phyloP scores from a whole-genome alignment of 2,888 invertebrate species.

The Pecten maximus region DNA sequence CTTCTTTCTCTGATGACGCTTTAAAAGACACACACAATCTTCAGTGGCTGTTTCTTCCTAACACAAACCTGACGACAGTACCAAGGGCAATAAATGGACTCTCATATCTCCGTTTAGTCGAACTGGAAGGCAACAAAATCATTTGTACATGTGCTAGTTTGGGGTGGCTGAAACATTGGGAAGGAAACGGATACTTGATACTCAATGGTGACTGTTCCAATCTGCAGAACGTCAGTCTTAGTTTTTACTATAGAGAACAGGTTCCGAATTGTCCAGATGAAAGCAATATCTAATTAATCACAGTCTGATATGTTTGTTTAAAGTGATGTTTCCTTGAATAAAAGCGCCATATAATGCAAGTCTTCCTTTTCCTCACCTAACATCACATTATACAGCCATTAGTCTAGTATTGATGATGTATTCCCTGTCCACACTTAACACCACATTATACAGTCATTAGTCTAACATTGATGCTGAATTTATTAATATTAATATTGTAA shows the following conservation, averaged over 20 bases:
- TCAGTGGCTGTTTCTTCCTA: constrained; percentile 14
- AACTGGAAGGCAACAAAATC: constrained; percentile 28
- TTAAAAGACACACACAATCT: constrained; percentile 26
- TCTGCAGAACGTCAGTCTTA: not conserved
- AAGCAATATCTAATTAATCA: not conserved
- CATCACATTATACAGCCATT: too few relatives aligned
- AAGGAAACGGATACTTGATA: not conserved
- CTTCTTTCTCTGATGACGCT: constrained; percentile 44
- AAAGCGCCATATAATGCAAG: too few relatives aligned
- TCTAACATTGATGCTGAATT: too few relatives aligned
- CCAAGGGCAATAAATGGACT: constrained; percentile 44
- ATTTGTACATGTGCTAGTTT: constrained; percentile 42
- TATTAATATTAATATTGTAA: too few relatives aligned
- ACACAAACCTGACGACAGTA: constrained; percentile 42
- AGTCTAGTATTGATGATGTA: too few relatives aligned
- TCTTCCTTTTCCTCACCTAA: too few relatives aligned
- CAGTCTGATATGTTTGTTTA: not conserved
- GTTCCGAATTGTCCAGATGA: not conserved
- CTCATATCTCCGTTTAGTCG: constrained; percentile 35
- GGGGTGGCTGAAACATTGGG: constrained; percentile 50
- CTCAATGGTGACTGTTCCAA: not conserved
- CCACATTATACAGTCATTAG: too few relatives aligned
- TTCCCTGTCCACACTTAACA: too few relatives aligned
- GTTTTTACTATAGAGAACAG: not conserved
- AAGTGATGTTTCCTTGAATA: too few relatives aligned